Percentiles rank a stretch among this genome's conserved stretches.
These are phyloP conservation scores for Trichomalopsis sarcophagae DNA, from an alignment of 1,140 invertebrate species.

Conservation along the genomic window DNA sequence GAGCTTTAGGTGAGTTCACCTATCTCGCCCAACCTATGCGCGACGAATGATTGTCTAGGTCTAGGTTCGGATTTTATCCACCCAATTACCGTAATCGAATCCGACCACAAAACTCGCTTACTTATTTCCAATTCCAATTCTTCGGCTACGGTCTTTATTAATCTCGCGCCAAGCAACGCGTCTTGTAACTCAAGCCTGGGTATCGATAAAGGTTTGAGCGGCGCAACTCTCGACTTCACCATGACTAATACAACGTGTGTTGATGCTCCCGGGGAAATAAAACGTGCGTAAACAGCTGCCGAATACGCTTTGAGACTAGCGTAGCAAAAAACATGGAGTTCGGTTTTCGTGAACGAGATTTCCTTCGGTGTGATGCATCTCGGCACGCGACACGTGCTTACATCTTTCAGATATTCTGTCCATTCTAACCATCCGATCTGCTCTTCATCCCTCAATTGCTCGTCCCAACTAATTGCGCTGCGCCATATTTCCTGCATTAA, in stretches of 20 bases:
- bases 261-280: slow-evolving; percentile 12
- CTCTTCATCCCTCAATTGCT: slow-evolving; percentile 42
- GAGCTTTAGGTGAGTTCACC: background rate
- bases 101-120: slow-evolving; percentile 6
- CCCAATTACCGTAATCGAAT: background rate
- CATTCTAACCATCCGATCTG: slow-evolving; percentile 33
- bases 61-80: background rate
- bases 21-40: slow-evolving; percentile 11
- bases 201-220: background rate
- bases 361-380: background rate
- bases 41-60: background rate
- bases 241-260: slow-evolving; percentile 6
- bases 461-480: slow-evolving; percentile 55
- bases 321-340: slow-evolving; percentile 64
- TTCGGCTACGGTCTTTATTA: background rate
- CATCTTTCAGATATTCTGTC: background rate
- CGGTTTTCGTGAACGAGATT: background rate
- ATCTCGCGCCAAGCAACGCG: background rate
- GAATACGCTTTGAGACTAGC: slow-evolving; percentile 44
- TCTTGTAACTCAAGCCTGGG: slow-evolving; percentile 29
- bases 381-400: background rate
- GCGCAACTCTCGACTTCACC: background rate
- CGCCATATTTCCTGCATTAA: slow-evolving; percentile 56
- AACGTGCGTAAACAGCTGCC: slow-evolving; percentile 51
- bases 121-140: slow-evolving; percentile 16